These are phyloP conservation scores for Galago senegalensis DNA, from an alignment of 2,797 vertebrate genomes.

Conservation along the genomic window DNA sequence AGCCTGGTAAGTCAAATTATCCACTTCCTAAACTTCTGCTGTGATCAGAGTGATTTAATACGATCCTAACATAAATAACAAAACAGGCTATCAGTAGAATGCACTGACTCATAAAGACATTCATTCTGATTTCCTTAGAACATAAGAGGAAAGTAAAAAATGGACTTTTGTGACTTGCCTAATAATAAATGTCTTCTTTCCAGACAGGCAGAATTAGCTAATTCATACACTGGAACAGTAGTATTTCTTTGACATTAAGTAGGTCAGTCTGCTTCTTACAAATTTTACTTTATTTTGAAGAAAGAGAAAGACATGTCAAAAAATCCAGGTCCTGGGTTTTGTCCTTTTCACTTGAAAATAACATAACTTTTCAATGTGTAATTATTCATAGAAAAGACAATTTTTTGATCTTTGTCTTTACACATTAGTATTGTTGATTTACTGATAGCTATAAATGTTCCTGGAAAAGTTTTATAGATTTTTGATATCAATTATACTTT, in stretches of 20 bases:
- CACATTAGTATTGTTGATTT: conserved; percentile 10
- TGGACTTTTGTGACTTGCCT: background rate
- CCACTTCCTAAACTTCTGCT: conserved; percentile 10
- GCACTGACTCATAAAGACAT: background rate
- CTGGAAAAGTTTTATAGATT: conserved; percentile 17
- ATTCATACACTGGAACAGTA: conserved; percentile 27
- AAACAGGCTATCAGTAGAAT: background rate
- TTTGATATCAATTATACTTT: conserved; percentile 81
- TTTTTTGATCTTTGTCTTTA: background rate
- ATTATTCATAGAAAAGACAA: background rate
- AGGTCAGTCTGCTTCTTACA: conserved; percentile 49
- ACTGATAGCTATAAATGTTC: conserved; percentile 73
- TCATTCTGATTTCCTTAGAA: conserved; percentile 51
- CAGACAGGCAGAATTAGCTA: conserved; percentile 66
- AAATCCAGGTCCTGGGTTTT: background rate
- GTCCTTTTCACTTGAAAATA: background rate
- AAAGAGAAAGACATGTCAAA: fast-evolving
- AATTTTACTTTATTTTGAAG: background rate
- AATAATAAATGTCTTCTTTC: conserved; percentile 55
- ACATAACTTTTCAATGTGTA: background rate
- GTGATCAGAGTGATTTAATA: conserved; percentile 55
- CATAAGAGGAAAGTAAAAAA: conserved; percentile 58
- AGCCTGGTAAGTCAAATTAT: conserved; percentile 57
- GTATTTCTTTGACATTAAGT: conserved; percentile 56
- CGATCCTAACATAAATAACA: conserved; percentile 55